Conservation (phyloP, 2,797 vertebrate genomes). For the Xyrichtys novacula region DNA sequence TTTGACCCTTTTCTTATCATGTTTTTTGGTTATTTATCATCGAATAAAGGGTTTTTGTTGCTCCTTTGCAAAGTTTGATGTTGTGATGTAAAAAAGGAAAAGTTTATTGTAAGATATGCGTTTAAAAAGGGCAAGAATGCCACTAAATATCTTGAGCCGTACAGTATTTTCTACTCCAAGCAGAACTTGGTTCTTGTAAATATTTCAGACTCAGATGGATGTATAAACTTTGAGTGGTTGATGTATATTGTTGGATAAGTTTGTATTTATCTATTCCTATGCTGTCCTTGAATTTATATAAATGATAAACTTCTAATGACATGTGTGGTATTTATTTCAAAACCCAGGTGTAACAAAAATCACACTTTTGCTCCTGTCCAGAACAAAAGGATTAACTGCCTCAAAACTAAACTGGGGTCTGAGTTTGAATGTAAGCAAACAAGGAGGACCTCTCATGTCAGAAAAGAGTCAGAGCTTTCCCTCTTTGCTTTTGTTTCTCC, state of each 20-base stretch:
- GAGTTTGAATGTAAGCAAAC: too few relatives aligned
- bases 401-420: neutral
- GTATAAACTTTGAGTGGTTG: conserved; percentile 63
- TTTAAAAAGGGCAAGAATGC: neutral
- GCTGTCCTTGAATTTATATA: conserved; percentile 55
- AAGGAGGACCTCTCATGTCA: neutral
- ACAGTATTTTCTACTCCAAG: conserved; percentile 4
- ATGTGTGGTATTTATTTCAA: conserved; percentile 18
- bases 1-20: neutral
- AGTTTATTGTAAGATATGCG: too few relatives aligned
- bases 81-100: neutral
- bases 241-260: conserved; percentile 50
- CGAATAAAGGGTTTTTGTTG: too few relatives aligned
- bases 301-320: conserved; percentile 22
- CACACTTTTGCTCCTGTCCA: too few relatives aligned
- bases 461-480: conserved; percentile 17
- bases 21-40: neutral
- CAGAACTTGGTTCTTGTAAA: conserved; percentile 64
- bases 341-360: too few relatives aligned
- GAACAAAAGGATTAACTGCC: neutral
- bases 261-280: conserved; percentile 55
- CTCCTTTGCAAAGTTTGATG: too few relatives aligned
- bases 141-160: neutral
- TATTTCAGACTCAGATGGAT: conserved; percentile 61
- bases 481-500: conserved; percentile 29